Evolutionary conservation across 2,888 invertebrate genomes (phyloP).

Genomic region (Caradrina clavipalpis): DNA sequence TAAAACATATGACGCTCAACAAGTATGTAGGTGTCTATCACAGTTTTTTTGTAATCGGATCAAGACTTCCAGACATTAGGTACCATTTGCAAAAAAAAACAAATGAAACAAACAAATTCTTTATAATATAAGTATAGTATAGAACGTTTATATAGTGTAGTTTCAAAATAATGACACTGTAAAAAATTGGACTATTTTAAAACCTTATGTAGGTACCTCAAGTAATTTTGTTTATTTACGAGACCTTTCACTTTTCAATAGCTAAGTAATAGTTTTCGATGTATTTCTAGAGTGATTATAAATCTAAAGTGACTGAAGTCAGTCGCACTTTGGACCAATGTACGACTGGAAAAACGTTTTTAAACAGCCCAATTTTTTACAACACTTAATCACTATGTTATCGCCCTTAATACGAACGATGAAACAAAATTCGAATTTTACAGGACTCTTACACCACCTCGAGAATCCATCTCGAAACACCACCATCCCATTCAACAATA

Average conservation of each 20-base stretch:
- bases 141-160: constrained; percentile 13
- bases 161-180: constrained; percentile 20
- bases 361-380: constrained; percentile 29
- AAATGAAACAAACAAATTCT: no score
- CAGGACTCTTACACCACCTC: constrained; percentile 8
- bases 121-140: no score
- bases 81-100: no score
- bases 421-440: constrained; percentile 26
- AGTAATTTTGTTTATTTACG: not conserved
- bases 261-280: not conserved
- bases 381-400: not conserved
- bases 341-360: not conserved
- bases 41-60: no score
- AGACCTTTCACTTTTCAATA: constrained; percentile 4
- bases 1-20: no score
- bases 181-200: constrained; percentile 20
- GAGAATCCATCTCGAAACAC: constrained; percentile 23
- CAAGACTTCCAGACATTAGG: no score
- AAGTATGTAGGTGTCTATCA: no score
- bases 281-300: not conserved
- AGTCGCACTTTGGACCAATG: no score
- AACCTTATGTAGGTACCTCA: not conserved
- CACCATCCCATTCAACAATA: constrained; percentile 44
- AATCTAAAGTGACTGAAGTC: not conserved
- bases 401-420: not conserved